Percentiles rank a stretch among this genome's conserved stretches.
phyloP scores from a whole-genome alignment of 2,888 invertebrate species.

The Netelia melanura region DNA sequence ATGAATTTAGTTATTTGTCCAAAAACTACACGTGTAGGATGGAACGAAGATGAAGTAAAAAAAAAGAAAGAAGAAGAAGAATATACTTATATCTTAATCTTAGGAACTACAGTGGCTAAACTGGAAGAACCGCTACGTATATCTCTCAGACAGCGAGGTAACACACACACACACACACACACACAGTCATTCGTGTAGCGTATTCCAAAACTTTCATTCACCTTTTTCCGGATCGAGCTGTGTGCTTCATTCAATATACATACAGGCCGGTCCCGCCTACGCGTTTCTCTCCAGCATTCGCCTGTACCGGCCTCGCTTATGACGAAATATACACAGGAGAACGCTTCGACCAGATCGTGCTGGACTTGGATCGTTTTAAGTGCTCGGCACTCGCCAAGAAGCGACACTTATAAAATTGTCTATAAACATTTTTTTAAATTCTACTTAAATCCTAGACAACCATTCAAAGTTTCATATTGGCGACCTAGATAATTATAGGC shows the following conservation, averaged over 20 bases:
- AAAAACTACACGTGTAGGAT: not conserved
- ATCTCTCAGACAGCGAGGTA: constrained; percentile 2
- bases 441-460: not conserved
- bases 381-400: not conserved
- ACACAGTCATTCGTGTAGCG: constrained; percentile 37
- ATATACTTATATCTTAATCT: constrained; percentile 47
- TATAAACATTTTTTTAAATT: not conserved
- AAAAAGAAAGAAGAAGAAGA: not conserved
- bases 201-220: constrained; percentile 68
- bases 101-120: constrained; percentile 46
- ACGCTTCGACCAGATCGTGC: not conserved
- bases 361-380: not conserved
- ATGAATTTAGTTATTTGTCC: not conserved
- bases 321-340: constrained; percentile 27
- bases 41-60: not conserved
- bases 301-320: not conserved
- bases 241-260: constrained; percentile 66
- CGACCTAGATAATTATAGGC: too few species aligned
- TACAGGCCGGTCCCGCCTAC: constrained; percentile 56
- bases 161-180: not conserved
- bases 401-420: not conserved
- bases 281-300: constrained; percentile 29
- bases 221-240: constrained; percentile 44
- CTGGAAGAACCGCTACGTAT: constrained; percentile 63
- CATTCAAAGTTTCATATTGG: not conserved